Conservation (phyloP, 2,797 vertebrate species). For the Remorina albescens region DNA sequence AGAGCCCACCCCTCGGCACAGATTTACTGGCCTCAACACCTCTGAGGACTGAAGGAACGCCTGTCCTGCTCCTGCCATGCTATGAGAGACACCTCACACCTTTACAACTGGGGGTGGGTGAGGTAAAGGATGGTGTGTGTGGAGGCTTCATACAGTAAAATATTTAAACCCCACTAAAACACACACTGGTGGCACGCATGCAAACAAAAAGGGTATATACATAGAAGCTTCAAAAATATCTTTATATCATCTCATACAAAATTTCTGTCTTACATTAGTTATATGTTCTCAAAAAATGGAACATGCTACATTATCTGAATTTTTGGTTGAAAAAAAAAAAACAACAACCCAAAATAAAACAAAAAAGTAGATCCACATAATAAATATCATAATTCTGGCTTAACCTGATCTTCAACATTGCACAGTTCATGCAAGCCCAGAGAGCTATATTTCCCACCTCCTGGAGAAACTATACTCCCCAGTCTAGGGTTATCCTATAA, state of each 20-base stretch:
- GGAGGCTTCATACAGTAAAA: neutral
- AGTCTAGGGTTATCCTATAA: slow-evolving; percentile 28
- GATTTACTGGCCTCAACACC: slow-evolving; percentile 86
- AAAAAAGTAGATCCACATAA: neutral
- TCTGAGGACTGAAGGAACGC: slow-evolving; percentile 68
- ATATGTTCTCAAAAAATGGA: too few species aligned
- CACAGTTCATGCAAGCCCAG: slow-evolving; percentile 27
- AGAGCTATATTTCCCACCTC: slow-evolving; percentile 17
- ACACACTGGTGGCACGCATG: neutral
- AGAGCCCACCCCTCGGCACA: slow-evolving; percentile 90
- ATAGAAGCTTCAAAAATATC: neutral
- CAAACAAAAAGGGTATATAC: neutral
- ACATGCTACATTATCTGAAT: too few species aligned
- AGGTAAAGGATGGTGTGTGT: slow-evolving; percentile 16
- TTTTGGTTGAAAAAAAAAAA: neutral
- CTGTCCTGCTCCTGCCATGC: slow-evolving; percentile 62
- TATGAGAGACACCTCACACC: slow-evolving; percentile 53
- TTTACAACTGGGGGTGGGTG: slow-evolving; percentile 34
- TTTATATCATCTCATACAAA: slow-evolving; percentile 5
- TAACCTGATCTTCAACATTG: slow-evolving; percentile 50
- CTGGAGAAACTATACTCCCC: slow-evolving; percentile 28
- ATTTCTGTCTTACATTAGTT: too few species aligned
- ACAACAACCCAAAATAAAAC: too few species aligned
- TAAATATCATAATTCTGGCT: slow-evolving; percentile 39
- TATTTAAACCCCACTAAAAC: slow-evolving; percentile 26